Base-by-base conservation (phyloP, 2,113 vertebrate species). In the Lipotes vexillifer region DNA sequence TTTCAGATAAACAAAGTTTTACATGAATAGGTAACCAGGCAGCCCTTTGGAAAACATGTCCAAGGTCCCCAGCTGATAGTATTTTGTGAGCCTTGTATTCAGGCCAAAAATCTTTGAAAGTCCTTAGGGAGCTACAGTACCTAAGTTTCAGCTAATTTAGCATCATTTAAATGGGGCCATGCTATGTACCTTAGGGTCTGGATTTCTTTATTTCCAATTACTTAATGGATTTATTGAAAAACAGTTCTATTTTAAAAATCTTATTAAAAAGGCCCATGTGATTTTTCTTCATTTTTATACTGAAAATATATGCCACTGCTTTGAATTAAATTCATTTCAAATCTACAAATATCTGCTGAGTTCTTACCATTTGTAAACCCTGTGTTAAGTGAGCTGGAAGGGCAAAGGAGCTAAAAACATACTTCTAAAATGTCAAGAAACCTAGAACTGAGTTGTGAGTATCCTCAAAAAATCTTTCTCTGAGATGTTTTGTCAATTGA, bases 101-200 rank as follows among this genome's bases (percentile, higher is more conserved):
- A 69, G 46, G 97, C 97, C 97, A 98, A 97, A 98, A 97, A 55
- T 92, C 91, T 97, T 97, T 97, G 96, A 87, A 97, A 97, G 94
- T 96, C 97, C 83, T 93, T 41, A 77, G 97, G 97, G 97, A 97
- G 15, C 33, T 88, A 81, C 82, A 29, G 81, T 97, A 97, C 93
- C 96, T 80, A 75, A 80, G 65, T 94, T 97, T 97, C 91, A 96
- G 92, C 83, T 97, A 97, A 94, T 97, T 98, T 97, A 96, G 94
- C 97, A 93, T 97, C 93, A 95, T 93, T 96, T 98, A 97, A 97
- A 87, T 72, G 78, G 69, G 52, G 74, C n/a, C 93, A 61, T 90
- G 84, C 69, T 25, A 41, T 72, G 41, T 83, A 94, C 88, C 88
- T 71, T 87, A 88, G n/a, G 87, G 87, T 97, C 97, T 97, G 97